phyloP scores from a whole-genome alignment of 2,797 vertebrate genomes.

The Babyrousa celebensis region DNA sequence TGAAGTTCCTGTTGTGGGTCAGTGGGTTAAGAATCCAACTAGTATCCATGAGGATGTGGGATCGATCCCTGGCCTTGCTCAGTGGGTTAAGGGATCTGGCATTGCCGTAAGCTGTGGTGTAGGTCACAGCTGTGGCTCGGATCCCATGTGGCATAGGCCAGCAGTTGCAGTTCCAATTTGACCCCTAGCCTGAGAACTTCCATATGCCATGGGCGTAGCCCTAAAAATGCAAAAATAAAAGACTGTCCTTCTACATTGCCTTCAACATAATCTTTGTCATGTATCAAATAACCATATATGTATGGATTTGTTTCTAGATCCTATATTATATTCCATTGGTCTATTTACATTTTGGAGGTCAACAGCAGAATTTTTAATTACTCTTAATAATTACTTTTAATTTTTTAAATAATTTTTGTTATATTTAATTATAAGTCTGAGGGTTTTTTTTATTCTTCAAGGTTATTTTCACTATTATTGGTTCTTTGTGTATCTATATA shows the following conservation, averaged over 20 bases:
- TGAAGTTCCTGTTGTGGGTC: too few relatives aligned
- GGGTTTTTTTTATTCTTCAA: background rate
- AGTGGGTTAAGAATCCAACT: too few relatives aligned
- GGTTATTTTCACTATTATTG: constrained; percentile 11
- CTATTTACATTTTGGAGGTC: background rate
- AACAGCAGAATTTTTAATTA: constrained; percentile 26
- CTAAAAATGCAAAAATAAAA: too few relatives aligned
- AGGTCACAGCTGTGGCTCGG: too few relatives aligned
- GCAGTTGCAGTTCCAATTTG: too few relatives aligned
- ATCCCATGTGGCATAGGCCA: too few relatives aligned
- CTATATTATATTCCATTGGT: background rate
- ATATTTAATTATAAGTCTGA: background rate
- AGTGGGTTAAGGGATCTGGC: too few relatives aligned
- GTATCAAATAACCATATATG: background rate
- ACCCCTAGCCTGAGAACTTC: too few relatives aligned
- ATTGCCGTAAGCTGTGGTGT: too few relatives aligned
- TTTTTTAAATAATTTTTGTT: background rate
- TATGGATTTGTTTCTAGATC: background rate
- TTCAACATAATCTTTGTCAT: constrained; percentile 36
- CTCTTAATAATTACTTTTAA: background rate
- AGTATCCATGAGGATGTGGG: too few relatives aligned
- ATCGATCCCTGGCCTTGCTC: too few relatives aligned
- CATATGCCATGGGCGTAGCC: too few relatives aligned
- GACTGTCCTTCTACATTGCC: background rate
- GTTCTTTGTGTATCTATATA: background rate